Evolutionary conservation across 2,797 vertebrate genomes (phyloP).

Genomic region (Carapus acus): DNA sequence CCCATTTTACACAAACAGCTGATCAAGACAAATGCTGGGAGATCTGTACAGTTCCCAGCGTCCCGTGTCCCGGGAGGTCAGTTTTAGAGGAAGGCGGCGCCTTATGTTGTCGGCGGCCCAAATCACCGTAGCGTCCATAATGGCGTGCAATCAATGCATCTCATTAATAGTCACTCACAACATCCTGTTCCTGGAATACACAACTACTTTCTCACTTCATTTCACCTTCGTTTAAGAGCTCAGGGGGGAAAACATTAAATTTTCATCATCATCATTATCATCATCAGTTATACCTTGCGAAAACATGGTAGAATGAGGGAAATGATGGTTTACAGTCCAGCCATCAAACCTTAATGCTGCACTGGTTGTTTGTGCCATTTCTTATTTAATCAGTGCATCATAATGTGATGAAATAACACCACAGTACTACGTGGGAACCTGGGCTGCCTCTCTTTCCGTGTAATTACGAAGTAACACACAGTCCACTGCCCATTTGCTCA

Average conservation of each 20-base stretch:
- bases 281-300: constrained; percentile 1
- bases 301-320: background rate
- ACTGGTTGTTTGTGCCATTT: constrained; percentile 2
- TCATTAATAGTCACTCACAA: background rate
- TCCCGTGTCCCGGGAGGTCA: background rate
- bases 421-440: no score
- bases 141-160: background rate
- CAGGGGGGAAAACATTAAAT: background rate
- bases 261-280: background rate
- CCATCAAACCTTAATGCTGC: constrained; percentile 2
- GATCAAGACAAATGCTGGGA: no score
- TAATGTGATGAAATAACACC: background rate
- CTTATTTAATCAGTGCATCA: constrained; percentile 7
- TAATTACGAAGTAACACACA: no score
- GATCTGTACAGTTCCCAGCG: no score
- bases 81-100: background rate
- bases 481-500: no score
- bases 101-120: background rate
- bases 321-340: background rate
- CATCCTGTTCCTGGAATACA: background rate
- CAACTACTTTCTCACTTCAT: background rate
- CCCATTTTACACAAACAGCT: background rate
- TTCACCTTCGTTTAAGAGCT: background rate
- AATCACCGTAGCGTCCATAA: background rate
- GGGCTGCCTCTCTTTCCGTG: no score